A percentile compares a stretch with the other conserved stretches of the same genome.
phyloP scores from a whole-genome alignment of 1,140 invertebrate genomes.

The Metopolophium dirhodum region DNA sequence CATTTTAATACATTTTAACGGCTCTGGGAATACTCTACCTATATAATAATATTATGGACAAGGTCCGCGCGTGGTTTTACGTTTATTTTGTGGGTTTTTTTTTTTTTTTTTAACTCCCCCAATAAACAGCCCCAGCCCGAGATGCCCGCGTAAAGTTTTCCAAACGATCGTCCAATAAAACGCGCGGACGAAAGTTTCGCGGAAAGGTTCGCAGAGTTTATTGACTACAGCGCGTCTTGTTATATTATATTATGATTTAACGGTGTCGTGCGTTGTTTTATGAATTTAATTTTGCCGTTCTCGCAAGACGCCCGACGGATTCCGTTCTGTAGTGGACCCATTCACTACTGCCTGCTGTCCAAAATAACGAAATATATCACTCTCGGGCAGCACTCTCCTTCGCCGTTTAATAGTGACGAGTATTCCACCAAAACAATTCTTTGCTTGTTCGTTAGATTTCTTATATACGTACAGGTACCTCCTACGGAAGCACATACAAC shows the following conservation, averaged over 20 bases:
- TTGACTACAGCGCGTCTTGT: neutral
- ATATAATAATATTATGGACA: too few species aligned
- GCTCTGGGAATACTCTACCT: neutral
- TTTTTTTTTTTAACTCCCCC: neutral
- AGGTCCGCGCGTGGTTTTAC: neutral
- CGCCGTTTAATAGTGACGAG: neutral
- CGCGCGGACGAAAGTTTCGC: neutral
- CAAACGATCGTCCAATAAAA: slow-evolving; percentile 20
- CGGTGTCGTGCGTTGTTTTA: neutral
- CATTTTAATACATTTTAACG: slow-evolving; percentile 18
- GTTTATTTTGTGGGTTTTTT: neutral
- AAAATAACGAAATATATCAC: too few species aligned
- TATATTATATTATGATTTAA: neutral
- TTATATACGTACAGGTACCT: too few species aligned
- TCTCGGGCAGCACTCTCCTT: too few species aligned
- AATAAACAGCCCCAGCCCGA: neutral
- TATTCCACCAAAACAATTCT: neutral
- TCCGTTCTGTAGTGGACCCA: neutral
- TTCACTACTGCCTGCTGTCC: too few species aligned
- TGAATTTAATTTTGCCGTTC: neutral
- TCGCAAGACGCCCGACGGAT: neutral
- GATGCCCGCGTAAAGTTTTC: slow-evolving; percentile 15
- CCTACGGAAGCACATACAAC: neutral
- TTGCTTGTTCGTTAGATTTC: neutral
- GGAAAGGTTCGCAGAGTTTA: neutral